Evolutionary conservation across 2,888 invertebrate species (phyloP), one percentile per base, ranked within the genome.

Genomic region (Drosophila affinis): DNA sequence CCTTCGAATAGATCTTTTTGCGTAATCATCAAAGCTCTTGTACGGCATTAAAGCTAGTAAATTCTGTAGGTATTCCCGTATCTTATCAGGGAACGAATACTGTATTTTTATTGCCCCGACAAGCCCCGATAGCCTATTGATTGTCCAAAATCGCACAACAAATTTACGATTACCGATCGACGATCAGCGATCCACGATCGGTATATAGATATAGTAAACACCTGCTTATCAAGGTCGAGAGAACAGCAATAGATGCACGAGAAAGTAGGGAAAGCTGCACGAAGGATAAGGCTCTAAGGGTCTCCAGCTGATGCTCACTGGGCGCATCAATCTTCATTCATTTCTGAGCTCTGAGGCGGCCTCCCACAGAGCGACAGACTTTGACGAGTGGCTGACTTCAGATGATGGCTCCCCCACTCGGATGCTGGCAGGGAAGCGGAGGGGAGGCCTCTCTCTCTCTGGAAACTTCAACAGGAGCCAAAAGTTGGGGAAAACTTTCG

Each of bases 91-190:
- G 32, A 62, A 46, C 61, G n/a, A 14, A 14, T 62, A n/a, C 17
- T 62, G 46, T 44, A 32, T 32, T 58, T 57, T 55, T 58, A 60
- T 59, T 51, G 47, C 7, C 7, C 45, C 60, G 67, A 72, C 67
- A 72, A 72, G 72, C n/a, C n/a, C n/a, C n/a, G n/a, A n/a, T 56
- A 48, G 52, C 51, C 53, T 59, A 51, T 60, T 56, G 67, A 72
- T 65, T 72, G 72, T 56, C 44, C 32, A 9, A 39, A 72, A 67
- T 72, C 39, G 47, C 48, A 56, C 51, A 59, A 72, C 3, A 56
- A 57, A 72, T 67, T 67, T 72, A 48, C 39, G 65, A 72, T 72
- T 32, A 18, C 9, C 44, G 59, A 52, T 59, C 44, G 49, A 12
- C 10, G 6, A 39, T 14, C 27, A 2, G 3, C 39, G 14, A 39